Evolutionary conservation across 1,140 invertebrate genomes (phyloP), one percentile per base, ranked within the genome.

Genomic region (Ruditapes philippinarum): DNA sequence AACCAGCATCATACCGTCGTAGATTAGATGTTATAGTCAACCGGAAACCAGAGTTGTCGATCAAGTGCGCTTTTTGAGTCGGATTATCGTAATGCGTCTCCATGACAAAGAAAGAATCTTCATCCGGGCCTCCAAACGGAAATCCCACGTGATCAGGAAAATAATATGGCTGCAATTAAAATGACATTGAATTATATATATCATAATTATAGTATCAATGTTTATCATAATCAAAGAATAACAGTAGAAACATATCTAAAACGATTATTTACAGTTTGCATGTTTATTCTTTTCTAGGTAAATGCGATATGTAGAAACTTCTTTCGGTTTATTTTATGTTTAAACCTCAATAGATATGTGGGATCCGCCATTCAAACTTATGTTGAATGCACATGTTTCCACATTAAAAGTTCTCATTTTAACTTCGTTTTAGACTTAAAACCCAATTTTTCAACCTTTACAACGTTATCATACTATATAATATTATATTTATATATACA

Each of bases 21-120:
- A 78, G 11, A 22, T n/a, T 60, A 12, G 33, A n/a, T 7, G 84
- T 86, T 19, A 86, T 0, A 5, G 84, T 78, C 9, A 86, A 36
- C 1, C 84, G 73, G n/a, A 78, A 28, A 45, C 84, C 84, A 57
- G 84, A 86, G 28, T 78, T 78, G 51, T 86, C 84, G 19, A 86
- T 86, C 42, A 86, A 3, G 19, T 70, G 70, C n/a, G 76, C 33
- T 78, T 83, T 84, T 25, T 57, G 19, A 25, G 62, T 62, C 11
- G 91, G 89, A 68, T 92, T 92, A 79, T 92, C 87, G 49, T 92
- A 92, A 51, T 92, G 91, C 19, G 89, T 92, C 49, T 90, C 89
- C 87, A 92, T 81, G 0, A 90, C 31, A 60, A 89, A 89, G 36
- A 82, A 81, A 7, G 33, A 31, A 0, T 80, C 82, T 28, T 89